Conservation (phyloP, 2,113 vertebrate species). For the Platysternon megacephalum region DNA sequence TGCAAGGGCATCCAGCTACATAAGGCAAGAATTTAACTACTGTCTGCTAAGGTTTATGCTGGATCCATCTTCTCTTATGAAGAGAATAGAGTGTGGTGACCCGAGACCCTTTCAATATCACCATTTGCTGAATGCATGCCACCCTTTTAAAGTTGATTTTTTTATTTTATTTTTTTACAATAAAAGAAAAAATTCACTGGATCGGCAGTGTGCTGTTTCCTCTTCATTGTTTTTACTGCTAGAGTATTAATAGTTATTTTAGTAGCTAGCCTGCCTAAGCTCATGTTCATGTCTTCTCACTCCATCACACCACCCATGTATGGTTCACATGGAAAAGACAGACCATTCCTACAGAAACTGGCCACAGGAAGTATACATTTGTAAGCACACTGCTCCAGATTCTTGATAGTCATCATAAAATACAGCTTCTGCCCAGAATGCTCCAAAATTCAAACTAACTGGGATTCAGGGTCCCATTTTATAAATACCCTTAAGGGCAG, state of each 20-base stretch:
- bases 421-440: background rate
- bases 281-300: fast-evolving
- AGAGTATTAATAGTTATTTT: background rate
- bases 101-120: background rate
- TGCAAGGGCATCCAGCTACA: background rate
- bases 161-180: background rate
- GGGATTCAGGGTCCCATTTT: too few species aligned
- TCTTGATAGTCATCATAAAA: background rate
- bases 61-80: background rate
- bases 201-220: background rate
- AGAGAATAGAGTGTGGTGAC: background rate
- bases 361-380: background rate
- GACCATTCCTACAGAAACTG: background rate
- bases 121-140: background rate
- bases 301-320: fast-evolving
- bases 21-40: background rate
- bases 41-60: background rate
- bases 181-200: background rate
- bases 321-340: background rate
- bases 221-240: too few species aligned
- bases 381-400: background rate
- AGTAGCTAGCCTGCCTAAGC: background rate
- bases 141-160: background rate
- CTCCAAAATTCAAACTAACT: background rate
- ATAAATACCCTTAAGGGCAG: too few species aligned